These are phyloP conservation scores for Drosophila sp. DNA, from an alignment of 1,140 invertebrate genomes.

Conservation along the genomic window DNA sequence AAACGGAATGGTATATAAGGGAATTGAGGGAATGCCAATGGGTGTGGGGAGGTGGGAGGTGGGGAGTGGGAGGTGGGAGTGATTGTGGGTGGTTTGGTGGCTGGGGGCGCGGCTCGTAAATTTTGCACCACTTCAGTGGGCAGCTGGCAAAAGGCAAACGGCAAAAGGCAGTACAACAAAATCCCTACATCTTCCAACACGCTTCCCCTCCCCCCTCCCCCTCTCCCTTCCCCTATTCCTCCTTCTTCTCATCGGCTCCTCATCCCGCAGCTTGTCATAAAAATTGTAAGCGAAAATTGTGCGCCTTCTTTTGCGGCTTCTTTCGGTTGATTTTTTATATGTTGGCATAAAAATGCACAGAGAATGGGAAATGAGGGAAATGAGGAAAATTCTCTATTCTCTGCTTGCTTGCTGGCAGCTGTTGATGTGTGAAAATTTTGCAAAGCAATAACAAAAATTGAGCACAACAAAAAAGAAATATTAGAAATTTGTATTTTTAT, in stretches of 20 bases:
- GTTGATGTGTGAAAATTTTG: conserved; percentile 74
- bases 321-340: conserved; percentile 26
- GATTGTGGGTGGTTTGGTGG: conserved; percentile 1
- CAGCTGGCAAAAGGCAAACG: conserved; percentile 44
- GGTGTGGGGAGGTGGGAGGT: too few relatives aligned
- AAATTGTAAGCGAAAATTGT: conserved; percentile 62
- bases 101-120: conserved; percentile 64
- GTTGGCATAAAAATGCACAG: conserved; percentile 45
- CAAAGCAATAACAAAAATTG: conserved; percentile 4
- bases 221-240: background rate
- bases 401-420: conserved; percentile 33
- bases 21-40: conserved; percentile 4
- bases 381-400: conserved; percentile 50
- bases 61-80: too few relatives aligned
- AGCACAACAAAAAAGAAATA: conserved; percentile 13
- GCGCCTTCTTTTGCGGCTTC: conserved; percentile 35
- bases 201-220: background rate
- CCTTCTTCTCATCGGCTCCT: background rate
- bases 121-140: conserved; percentile 76
- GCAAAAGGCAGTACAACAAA: conserved; percentile 28
- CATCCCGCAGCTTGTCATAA: conserved; percentile 53
- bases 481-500: conserved; percentile 47
- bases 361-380: conserved; percentile 45
- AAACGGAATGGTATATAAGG: conserved; percentile 50
- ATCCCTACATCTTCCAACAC: conserved; percentile 32